Evolutionary conservation across 92 coral and sea anemone genomes (phyloP).

Genomic region (Micromussa lordhowensis): DNA sequence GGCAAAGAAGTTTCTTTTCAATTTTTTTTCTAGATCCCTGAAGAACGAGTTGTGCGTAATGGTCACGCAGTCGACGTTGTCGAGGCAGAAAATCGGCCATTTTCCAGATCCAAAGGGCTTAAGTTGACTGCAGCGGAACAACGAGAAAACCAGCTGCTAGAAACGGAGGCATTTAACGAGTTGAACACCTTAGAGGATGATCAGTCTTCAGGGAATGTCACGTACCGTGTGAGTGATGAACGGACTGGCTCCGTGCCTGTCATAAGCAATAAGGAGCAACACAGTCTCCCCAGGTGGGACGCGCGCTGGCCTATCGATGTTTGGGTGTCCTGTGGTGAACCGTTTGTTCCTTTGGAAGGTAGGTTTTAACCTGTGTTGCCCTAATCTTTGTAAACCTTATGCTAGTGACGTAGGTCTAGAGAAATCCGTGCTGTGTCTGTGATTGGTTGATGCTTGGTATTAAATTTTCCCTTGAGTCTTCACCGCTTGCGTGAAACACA

Average conservation of each 20-base stretch:
- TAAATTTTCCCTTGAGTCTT: too few species aligned
- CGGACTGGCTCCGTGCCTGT: constrained; percentile 74
- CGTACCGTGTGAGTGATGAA: constrained; percentile 79
- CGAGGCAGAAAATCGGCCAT: constrained; percentile 73
- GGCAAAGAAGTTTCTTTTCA: background rate
- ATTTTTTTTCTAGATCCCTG: constrained; percentile 40
- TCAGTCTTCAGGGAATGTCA: constrained; percentile 70
- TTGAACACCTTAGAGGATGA: constrained; percentile 24
- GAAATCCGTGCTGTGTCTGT: background rate
- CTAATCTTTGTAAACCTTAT: too few species aligned
- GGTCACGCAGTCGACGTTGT: constrained; percentile 87
- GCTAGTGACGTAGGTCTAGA: too few species aligned
- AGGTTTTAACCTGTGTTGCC: background rate
- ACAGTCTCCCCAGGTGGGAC: constrained; percentile 85
- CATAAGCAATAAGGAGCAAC: constrained; percentile 36
- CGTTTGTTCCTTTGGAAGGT: constrained; percentile 96
- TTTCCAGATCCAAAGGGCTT: constrained; percentile 43
- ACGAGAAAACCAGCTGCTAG: constrained; percentile 27
- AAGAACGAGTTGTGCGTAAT: constrained; percentile 30
- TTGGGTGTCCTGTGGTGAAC: constrained; percentile 99
- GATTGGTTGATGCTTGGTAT: background rate
- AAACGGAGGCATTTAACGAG: constrained; percentile 32
- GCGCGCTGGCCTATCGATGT: constrained; percentile 89
- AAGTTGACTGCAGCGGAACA: constrained; percentile 11
- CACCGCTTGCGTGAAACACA: too few species aligned